Evolutionary conservation across 1,140 invertebrate species (phyloP), one percentile per base, ranked within the genome.

Genomic region (Micrasema longulum): DNA sequence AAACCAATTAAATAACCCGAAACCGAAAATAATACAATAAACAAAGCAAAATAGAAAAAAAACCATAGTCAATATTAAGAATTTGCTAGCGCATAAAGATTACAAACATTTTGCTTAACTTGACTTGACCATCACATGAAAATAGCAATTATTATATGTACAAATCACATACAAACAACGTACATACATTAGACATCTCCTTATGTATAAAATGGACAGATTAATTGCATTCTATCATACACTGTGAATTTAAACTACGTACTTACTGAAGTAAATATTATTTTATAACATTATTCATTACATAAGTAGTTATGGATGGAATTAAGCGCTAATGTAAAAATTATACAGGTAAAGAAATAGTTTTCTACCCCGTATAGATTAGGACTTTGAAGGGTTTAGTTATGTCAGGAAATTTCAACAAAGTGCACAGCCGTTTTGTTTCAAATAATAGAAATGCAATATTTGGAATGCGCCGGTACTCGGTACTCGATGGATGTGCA

Each of bases 181-280:
- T 65, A 65, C 62, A 50, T 65, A 47, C 63, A 65, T 63, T 63
- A 43, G 57, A 63, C 64, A 67, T 67, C 48, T 52, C 48, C 53
- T 65, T 50, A 67, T 52, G 48, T 71, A 74, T 75, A 75, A 71
- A 75, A 72, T 76, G 74, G 74, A 76, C 74, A 76, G 74, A 76
- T 60, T 76, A 72, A 70, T 76, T 76, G 74, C 74, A 67, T 72
- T 60, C 70, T 76, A 76, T 76, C 70, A 72, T 76, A 76, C 74
- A 76, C 69, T 47, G 74, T 72, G 74, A 76, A 38, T 72, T n/a
- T n/a, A 65, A 69, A 72, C 48, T 72, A 76, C 69, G 16, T 69
- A 47, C 57, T 72, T 69, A 69, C 43, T 53, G 63, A 72, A n/a
- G 47, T 75, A 69, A 72, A 64, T 35, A 63, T 68, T 71, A 75